These are phyloP conservation scores for Rynchops niger DNA, from an alignment of 2,113 vertebrate species.

Conservation along the genomic window DNA sequence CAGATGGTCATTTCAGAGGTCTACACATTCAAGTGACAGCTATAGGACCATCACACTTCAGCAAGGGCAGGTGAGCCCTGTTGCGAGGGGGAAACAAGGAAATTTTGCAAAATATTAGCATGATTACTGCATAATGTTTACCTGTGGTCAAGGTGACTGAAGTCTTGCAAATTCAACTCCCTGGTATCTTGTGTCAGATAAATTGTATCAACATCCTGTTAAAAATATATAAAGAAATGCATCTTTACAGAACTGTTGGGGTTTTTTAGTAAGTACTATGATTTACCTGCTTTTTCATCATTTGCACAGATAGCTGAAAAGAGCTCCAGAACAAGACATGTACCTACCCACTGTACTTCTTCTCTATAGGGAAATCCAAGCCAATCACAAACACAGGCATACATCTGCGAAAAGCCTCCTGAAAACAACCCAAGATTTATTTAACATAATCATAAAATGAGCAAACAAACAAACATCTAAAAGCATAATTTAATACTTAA, in stretches of 20 bases:
- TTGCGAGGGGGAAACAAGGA: not conserved
- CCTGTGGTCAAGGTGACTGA: conserved; percentile 97
- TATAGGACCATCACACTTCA: not conserved
- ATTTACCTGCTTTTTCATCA: not conserved
- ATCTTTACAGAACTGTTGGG: not conserved
- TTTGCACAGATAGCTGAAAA: not conserved
- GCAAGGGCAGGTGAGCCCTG: not conserved
- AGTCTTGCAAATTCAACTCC: conserved; percentile 94
- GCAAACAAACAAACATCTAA: not conserved
- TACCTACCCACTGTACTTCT: conserved; percentile 96
- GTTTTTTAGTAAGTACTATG: not conserved
- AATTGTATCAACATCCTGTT: conserved; percentile 95
- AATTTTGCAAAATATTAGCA: not conserved
- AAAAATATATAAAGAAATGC: conserved; percentile 2
- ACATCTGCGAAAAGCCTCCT: conserved; percentile 98
- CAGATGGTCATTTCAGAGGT: not conserved
- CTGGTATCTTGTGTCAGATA: conserved; percentile 96
- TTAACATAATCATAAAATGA: not conserved
- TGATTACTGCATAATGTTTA: conserved; percentile 39
- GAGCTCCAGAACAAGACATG: not conserved
- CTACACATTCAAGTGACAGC: not conserved
- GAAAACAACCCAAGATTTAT: not conserved
- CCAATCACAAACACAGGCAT: conserved; percentile 96
- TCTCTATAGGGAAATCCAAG: conserved; percentile 91
- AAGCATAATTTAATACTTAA: not conserved